These are phyloP conservation scores for Lophotis ruficrista DNA, from an alignment of 2,113 vertebrate species.

Conservation along the genomic window DNA sequence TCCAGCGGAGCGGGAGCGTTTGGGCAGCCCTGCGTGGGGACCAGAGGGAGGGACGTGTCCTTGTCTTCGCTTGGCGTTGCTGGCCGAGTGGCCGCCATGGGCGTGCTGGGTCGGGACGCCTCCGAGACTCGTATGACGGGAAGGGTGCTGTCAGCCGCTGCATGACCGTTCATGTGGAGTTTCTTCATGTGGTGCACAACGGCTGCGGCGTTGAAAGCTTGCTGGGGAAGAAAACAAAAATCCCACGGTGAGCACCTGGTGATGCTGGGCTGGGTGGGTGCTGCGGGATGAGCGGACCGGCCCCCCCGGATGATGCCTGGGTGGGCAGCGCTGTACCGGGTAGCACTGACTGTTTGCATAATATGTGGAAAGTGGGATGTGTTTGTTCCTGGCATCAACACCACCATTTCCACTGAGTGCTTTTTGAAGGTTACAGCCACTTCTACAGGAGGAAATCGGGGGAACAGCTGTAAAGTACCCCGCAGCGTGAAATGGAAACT, in stretches of 20 bases:
- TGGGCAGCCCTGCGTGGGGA: background rate
- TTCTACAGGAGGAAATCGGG: background rate
- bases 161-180: conserved; percentile 80
- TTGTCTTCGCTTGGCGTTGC: background rate
- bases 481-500: background rate
- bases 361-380: fast-evolving
- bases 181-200: conserved; percentile 90
- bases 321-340: fast-evolving
- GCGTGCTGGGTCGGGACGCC: conserved; percentile 32
- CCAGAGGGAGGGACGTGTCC: background rate
- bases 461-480: background rate
- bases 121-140: conserved; percentile 33
- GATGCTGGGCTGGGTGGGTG: background rate
- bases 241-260: background rate
- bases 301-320: fast-evolving
- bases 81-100: background rate
- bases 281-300: fast-evolving
- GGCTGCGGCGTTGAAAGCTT: conserved; percentile 86
- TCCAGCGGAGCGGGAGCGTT: background rate
- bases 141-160: background rate
- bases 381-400: background rate
- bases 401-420: fast-evolving
- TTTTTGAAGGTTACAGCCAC: background rate
- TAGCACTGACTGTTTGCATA: background rate
- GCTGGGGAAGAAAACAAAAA: conserved; percentile 70